Percentiles rank a stretch among this genome's conserved stretches.
phyloP scores from a whole-genome alignment of 2,888 invertebrate genomes.

The Drosophila parthenogenetica region DNA sequence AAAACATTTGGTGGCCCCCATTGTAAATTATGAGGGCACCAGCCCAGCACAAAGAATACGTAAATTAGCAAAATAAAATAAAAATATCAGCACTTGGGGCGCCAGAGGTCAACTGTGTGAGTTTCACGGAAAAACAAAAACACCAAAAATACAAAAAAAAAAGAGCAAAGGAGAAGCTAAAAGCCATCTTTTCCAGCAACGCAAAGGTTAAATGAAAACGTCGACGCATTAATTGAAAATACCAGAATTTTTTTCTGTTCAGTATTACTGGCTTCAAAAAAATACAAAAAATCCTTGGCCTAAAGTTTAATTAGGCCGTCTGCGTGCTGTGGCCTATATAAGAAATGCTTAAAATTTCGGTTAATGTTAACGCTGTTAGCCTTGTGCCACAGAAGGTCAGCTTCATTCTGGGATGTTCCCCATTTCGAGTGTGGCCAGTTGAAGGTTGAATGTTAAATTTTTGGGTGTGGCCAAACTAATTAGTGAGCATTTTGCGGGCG shows the following conservation, averaged over 20 bases:
- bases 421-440: background rate
- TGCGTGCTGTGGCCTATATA: slow-evolving; percentile 52
- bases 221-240: slow-evolving; percentile 68
- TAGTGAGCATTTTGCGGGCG: slow-evolving; percentile 73
- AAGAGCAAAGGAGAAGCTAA: background rate
- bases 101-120: slow-evolving; percentile 48
- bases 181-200: background rate
- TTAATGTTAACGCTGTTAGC: slow-evolving; percentile 36
- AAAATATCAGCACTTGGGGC: slow-evolving; percentile 44
- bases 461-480: slow-evolving; percentile 65
- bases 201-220: slow-evolving; percentile 69
- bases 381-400: slow-evolving; percentile 59
- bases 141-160: background rate
- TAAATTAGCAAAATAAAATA: slow-evolving; percentile 61
- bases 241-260: slow-evolving; percentile 22
- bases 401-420: slow-evolving; percentile 16
- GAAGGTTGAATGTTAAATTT: slow-evolving; percentile 12
- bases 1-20: slow-evolving; percentile 60
- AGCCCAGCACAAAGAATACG: slow-evolving; percentile 48
- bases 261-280: slow-evolving; percentile 3
- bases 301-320: slow-evolving; percentile 70
- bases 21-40: slow-evolving; percentile 69
- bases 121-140: slow-evolving; percentile 20
- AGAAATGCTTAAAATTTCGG: slow-evolving; percentile 44
- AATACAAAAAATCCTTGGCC: slow-evolving; percentile 37